Conservation (phyloP, 2,797 vertebrate genomes). For the Staurois parvus region DNA sequence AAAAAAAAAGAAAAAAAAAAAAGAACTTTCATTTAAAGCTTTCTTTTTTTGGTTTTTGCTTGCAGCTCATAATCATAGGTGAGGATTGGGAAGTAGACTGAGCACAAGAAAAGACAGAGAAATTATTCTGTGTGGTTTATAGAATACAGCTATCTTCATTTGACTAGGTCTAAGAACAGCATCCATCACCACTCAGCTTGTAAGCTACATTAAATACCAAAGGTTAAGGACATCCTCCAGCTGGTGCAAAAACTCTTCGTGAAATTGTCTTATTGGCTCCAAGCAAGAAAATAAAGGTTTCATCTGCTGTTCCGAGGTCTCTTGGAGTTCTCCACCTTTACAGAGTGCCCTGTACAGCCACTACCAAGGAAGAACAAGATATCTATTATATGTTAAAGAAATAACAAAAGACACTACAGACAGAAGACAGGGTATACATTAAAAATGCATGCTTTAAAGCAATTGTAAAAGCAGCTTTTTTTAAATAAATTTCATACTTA, state of each 20-base stretch:
- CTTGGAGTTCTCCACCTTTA: conserved; percentile 87
- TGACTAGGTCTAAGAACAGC: not conserved
- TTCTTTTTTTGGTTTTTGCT: no score
- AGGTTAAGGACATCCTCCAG: conserved; percentile 90
- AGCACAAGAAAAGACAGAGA: no score
- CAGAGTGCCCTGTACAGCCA: conserved; percentile 94
- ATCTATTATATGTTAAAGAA: not conserved
- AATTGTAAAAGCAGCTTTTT: no score
- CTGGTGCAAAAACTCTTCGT: conserved; percentile 91
- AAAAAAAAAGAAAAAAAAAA: no score
- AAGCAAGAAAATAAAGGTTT: conserved; percentile 93
- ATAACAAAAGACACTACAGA: not conserved
- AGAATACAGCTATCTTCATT: not conserved
- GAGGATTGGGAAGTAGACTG: no score
- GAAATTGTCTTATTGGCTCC: conserved; percentile 94
- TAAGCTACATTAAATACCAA: conserved; percentile 78
- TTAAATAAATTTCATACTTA: no score
- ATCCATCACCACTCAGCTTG: not conserved
- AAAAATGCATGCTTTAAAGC: not conserved
- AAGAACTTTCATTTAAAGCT: no score
- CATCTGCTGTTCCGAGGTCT: conserved; percentile 82
- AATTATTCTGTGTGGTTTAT: not conserved
- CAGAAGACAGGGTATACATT: not conserved
- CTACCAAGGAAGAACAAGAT: conserved; percentile 70
- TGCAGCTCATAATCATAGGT: no score